Evolutionary conservation across 2,797 vertebrate genomes (phyloP).

Genomic region (Catostomus latipinnis): DNA sequence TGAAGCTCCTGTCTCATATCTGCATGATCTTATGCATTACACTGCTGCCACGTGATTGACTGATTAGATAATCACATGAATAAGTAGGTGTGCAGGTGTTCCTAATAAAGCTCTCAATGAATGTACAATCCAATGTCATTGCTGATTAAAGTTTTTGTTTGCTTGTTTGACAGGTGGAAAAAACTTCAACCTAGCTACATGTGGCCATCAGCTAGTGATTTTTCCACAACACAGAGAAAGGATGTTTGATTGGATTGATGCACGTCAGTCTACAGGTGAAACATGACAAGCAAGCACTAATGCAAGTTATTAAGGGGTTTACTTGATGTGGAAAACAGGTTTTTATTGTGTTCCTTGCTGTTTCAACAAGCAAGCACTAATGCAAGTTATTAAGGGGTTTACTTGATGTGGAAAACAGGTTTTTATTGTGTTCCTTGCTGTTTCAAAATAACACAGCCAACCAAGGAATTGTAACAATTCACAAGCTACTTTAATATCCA

Average conservation of each 20-base stretch:
- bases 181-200: neutral
- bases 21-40: no score
- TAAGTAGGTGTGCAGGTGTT: no score
- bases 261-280: neutral
- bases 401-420: neutral
- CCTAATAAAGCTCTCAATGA: neutral
- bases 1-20: no score
- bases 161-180: neutral
- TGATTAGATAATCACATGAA: no score
- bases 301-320: neutral
- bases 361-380: neutral
- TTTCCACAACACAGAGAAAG: neutral
- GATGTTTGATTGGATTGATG: neutral
- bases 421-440: neutral
- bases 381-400: neutral
- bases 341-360: neutral
- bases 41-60: no score
- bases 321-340: neutral
- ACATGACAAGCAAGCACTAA: neutral
- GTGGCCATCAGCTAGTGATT: neutral
- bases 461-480: neutral
- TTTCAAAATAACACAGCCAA: neutral
- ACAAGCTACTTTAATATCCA: neutral
- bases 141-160: neutral
- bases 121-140: neutral